Percentiles rank a stretch among this genome's conserved stretches.
Evolutionary conservation across 2,797 vertebrate genomes (phyloP).

Genomic region (Syngnathus rostellatus): DNA sequence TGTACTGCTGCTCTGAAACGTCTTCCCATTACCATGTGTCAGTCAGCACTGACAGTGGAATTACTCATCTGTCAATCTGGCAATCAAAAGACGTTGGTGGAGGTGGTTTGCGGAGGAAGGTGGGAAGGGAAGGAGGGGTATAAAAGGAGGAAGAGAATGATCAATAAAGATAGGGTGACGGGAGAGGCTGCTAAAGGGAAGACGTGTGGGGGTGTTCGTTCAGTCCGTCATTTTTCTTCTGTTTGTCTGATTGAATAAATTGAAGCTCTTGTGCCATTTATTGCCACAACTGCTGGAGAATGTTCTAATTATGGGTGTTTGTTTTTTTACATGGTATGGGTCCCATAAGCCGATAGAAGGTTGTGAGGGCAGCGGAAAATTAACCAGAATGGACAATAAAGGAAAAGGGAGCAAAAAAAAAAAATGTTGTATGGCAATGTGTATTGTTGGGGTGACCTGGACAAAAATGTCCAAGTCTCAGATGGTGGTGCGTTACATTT

Average conservation of each 20-base stretch:
- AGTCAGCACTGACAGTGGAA: conserved; percentile 78
- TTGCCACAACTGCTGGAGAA: conserved; percentile 35
- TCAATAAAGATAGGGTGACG: conserved; percentile 67
- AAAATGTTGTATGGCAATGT: conserved; percentile 43
- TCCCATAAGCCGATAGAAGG: conserved; percentile 23
- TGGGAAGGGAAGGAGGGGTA: conserved; percentile 11
- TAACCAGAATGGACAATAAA: conserved; percentile 49
- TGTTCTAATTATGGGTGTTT: conserved; percentile 3
- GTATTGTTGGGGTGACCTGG: conserved; percentile 23
- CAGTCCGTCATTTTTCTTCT: conserved; percentile 47
- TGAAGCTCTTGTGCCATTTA: conserved; percentile 50
- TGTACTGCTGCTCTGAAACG: conserved; percentile 77
- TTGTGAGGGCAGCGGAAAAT: conserved; percentile 46
- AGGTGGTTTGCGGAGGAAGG: conserved; percentile 16
- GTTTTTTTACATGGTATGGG: conserved; percentile 10
- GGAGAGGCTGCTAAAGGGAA: conserved; percentile 10
- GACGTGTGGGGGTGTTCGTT: conserved; percentile 7
- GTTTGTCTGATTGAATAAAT: conserved; percentile 61
- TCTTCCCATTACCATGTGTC: conserved; percentile 83
- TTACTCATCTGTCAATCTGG: conserved; percentile 83
- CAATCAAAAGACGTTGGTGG: conserved; percentile 61
- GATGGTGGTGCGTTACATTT: conserved; percentile 8
- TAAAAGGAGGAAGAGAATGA: conserved; percentile 66
- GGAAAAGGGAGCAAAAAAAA: conserved; percentile 54
- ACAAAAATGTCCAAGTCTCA: conserved; percentile 8